Evolutionary conservation across 2,113 vertebrate species (phyloP), one percentile per base, ranked within the genome.

Genomic region (Sylvilagus bachmani): DNA sequence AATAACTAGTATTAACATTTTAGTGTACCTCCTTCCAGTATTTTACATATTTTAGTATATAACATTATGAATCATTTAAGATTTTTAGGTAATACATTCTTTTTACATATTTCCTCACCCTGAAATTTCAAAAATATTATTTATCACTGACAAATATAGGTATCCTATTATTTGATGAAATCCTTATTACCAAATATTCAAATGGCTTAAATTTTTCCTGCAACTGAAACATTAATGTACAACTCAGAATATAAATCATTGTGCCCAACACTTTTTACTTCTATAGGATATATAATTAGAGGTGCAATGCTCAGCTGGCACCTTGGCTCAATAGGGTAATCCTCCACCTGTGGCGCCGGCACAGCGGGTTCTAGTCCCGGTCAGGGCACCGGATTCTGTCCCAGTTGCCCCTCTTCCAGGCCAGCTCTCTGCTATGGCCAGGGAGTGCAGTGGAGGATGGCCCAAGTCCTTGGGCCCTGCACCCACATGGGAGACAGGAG

Each of bases 71-170:
- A 5, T 38, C 4, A 62, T 62, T 89, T 86, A 38, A 71, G 22
- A 19, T 9, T 27, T 64, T 80, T 70, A 80, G 24, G 36, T 66
- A 21, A 7, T 44, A 16, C 62, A 62, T 14, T 75, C 5, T 25
- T 44, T 80, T 61, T 11, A 91, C 1, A 89, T 89, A 64, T 91
- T 9, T 25, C 9, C 3, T 93, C 22, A 86, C 5, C 17, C 1
- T 86, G 83, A 78, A 88, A 73, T 8, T 44, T 33, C 19, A 66
- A 33, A 90, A 88, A 29, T 58, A 14, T 58, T 4, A 71, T 70
- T 92, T 79, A 91, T 73, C 80, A 89, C 22, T 81, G 6, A 2
- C 91, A 95, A 89, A 38, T 51, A 36, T 49, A 51, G 10, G n/a
- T 51, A 12, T 81, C 69, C 10, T 24, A 73, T 19, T 91, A 79